Conservation (phyloP, 1,140 invertebrate species). For the Drosophila littoralis region DNA sequence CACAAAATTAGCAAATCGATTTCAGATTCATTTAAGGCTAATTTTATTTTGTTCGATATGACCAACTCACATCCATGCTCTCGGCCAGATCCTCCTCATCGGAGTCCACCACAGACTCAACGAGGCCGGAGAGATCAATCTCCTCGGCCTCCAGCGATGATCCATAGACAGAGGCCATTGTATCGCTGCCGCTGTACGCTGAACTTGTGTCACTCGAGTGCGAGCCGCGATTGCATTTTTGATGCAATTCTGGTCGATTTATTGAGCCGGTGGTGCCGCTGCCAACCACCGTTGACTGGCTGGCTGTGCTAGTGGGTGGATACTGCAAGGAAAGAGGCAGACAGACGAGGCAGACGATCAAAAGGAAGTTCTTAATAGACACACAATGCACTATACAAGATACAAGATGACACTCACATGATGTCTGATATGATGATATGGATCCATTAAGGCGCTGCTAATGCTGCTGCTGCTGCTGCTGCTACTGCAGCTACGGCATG, state of each 20-base stretch:
- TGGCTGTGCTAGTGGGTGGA: slow-evolving; percentile 69
- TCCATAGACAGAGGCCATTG: slow-evolving; percentile 96
- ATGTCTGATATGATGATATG: slow-evolving; percentile 83
- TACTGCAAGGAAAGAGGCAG: slow-evolving; percentile 40
- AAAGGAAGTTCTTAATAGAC: slow-evolving; percentile 37
- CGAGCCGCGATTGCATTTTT: slow-evolving; percentile 93
- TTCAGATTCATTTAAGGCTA: not conserved
- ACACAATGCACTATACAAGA: slow-evolving; percentile 5
- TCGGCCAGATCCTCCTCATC: slow-evolving; percentile 97
- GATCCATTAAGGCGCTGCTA: slow-evolving; percentile 74
- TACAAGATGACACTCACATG: slow-evolving; percentile 64
- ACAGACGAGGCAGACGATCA: not conserved
- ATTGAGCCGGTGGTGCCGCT: slow-evolving; percentile 46
- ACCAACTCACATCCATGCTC: slow-evolving; percentile 91
- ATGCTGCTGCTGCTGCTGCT: slow-evolving; percentile 38
- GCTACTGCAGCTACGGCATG: slow-evolving; percentile 52
- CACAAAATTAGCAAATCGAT: not conserved
- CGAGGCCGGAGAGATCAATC: slow-evolving; percentile 95
- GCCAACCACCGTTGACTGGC: slow-evolving; percentile 47
- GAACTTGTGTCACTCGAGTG: slow-evolving; percentile 97
- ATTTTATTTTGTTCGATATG: slow-evolving; percentile 27
- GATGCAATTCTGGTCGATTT: slow-evolving; percentile 87
- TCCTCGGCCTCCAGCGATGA: slow-evolving; percentile 94
- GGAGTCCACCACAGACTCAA: slow-evolving; percentile 97
- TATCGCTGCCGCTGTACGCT: slow-evolving; percentile 97